Conservation (phyloP, 2,113 vertebrate species). For the Oenanthe melanoleuca region DNA sequence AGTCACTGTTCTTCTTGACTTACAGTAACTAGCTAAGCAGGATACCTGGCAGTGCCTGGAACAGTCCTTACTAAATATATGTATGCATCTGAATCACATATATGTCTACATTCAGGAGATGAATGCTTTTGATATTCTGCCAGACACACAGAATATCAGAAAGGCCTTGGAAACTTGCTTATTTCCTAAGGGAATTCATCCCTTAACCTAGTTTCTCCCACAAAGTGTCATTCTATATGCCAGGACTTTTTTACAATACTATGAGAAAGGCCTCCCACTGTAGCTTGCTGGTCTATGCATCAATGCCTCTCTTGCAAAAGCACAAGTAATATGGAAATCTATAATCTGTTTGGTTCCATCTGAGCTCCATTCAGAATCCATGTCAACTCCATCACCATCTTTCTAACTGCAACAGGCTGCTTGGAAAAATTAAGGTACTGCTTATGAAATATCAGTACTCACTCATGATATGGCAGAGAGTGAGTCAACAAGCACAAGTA, state of each 20-base stretch:
- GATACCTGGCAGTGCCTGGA: neutral
- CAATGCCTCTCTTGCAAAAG: neutral
- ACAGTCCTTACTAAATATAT: neutral
- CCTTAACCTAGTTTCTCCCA: neutral
- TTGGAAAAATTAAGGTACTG: neutral
- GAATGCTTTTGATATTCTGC: neutral
- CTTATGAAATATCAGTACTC: neutral
- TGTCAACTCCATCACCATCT: neutral
- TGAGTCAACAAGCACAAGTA: neutral
- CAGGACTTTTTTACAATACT: neutral
- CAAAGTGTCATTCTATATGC: neutral
- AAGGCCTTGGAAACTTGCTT: neutral
- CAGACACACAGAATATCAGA: neutral
- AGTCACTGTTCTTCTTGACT: neutral
- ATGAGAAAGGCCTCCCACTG: neutral
- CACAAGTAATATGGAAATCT: neutral
- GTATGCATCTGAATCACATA: neutral
- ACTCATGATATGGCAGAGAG: neutral
- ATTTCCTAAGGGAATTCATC: neutral
- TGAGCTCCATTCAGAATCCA: neutral
- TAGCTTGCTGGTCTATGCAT: neutral
- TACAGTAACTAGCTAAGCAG: neutral
- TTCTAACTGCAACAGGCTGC: neutral
- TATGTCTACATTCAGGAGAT: neutral
- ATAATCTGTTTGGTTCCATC: neutral